Evolutionary conservation across 2,888 invertebrate genomes (phyloP).

Genomic region (Rutpela maculata): DNA sequence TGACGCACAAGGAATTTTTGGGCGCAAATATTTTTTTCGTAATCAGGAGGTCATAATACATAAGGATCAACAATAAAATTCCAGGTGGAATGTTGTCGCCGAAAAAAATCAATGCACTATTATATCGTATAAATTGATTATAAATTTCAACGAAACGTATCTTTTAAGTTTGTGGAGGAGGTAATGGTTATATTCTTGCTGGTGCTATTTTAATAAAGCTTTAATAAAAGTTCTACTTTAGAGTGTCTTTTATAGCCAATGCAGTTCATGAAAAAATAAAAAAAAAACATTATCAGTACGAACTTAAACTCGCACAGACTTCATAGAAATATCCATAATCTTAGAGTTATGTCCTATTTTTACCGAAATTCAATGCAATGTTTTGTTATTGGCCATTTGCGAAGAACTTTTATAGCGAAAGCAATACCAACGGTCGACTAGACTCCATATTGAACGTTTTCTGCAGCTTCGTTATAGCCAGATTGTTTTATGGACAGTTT

Average conservation of each 20-base stretch:
- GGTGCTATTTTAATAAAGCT: no score
- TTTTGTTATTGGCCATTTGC: slow-evolving; percentile 52
- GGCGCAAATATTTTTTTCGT: no score
- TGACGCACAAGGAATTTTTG: no score
- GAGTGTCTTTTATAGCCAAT: not conserved
- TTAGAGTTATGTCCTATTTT: slow-evolving; percentile 31
- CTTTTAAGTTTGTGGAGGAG: no score
- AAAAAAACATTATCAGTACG: slow-evolving; percentile 12
- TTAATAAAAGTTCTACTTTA: not conserved
- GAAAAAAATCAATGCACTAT: no score
- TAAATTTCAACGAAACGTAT: no score
- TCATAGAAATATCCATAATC: not conserved
- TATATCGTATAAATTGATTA: no score
- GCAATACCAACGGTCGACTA: slow-evolving; percentile 48
- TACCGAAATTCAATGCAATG: slow-evolving; percentile 35
- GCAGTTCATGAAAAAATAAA: not conserved
- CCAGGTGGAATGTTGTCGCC: no score
- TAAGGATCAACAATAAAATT: no score
- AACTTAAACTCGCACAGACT: slow-evolving; percentile 3
- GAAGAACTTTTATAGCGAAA: slow-evolving; percentile 49
- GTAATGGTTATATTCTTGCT: no score
- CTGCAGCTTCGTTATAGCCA: slow-evolving; percentile 32
- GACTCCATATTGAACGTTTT: slow-evolving; percentile 46
- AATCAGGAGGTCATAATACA: no score
- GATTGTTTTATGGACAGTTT: slow-evolving; percentile 38